Evolutionary conservation across 2,797 vertebrate genomes (phyloP), one percentile per base, ranked within the genome.

Genomic region (Leuciscus waleckii): DNA sequence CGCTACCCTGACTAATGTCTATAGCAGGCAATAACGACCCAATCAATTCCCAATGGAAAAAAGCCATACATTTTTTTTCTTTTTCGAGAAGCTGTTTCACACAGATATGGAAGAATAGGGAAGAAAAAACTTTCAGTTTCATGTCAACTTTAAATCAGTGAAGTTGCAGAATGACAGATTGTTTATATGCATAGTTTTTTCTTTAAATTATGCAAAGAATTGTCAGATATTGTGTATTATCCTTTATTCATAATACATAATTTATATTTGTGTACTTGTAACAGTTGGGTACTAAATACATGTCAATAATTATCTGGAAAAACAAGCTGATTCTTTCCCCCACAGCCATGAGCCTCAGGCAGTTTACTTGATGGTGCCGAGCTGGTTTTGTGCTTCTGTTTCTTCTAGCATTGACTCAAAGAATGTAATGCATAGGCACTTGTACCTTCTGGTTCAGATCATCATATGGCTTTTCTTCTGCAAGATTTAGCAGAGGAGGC

Each of bases 401-500:
- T 85, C 13, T 49, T 65, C 5, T 74, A 17, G 37, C 39, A 39
- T 51, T 7, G 63, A 82, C n/a, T 56, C 54, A 56, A 17, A 63
- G 61, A 41, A 56, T 56, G 19, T 54, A 75, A 37, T 84, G 73
- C 69, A 79, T 49, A 58, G 77, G 51, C 41, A 61, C 73, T 75
- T 69, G 39, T 67, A 68, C 43, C 23, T 65, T 90, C 87, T 92
- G 91, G 93, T 93, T 93, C 89, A 91, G 85, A 86, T 90, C 82
- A 85, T 80, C 86, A 76, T 89, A 39, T 84, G 84, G 81, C 86
- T 86, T 92, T 93, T 89, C 90, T 93, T 93, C 85, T 75, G 91
- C 89, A 88, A 90, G 89, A 90, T 92, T 93, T 92, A 92, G 90
- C 87, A 88, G 87, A 90, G 89, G 81, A 90, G 88, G 85, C 88